A percentile compares a stretch with the other conserved stretches of the same genome.
Evolutionary conservation across 2,797 vertebrate genomes (phyloP).

Genomic region (Clarias fuscus): DNA sequence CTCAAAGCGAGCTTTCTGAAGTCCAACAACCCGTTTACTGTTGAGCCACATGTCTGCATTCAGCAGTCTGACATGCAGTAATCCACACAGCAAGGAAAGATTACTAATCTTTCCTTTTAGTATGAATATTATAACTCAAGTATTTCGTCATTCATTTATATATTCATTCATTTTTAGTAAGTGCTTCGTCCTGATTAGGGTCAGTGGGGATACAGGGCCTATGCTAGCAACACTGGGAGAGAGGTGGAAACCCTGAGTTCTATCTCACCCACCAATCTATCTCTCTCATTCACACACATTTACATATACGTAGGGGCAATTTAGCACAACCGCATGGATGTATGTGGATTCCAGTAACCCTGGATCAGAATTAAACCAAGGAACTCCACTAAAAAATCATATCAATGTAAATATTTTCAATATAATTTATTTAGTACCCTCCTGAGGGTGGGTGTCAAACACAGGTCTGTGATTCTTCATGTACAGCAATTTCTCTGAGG

Average conservation of each 20-base stretch:
- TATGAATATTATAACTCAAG: neutral
- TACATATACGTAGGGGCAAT: neutral
- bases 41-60: slow-evolving; percentile 41
- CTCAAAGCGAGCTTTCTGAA: slow-evolving; percentile 40
- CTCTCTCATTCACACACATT: neutral
- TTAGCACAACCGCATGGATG: neutral
- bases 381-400: neutral
- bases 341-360: neutral
- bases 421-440: neutral
- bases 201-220: neutral
- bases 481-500: neutral
- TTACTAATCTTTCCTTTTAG: neutral
- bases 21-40: slow-evolving; percentile 40
- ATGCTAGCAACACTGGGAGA: neutral
- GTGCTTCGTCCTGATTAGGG: neutral
- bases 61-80: slow-evolving; percentile 37
- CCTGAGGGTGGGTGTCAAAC: too few relatives aligned
- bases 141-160: neutral
- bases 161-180: neutral
- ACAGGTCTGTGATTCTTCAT: too few relatives aligned
- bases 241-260: neutral
- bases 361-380: neutral
- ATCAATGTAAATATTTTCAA: neutral
- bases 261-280: neutral
- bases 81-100: slow-evolving; percentile 15